These are phyloP conservation scores for Potorous gilbertii DNA, from an alignment of 2,797 vertebrate genomes.

Conservation along the genomic window DNA sequence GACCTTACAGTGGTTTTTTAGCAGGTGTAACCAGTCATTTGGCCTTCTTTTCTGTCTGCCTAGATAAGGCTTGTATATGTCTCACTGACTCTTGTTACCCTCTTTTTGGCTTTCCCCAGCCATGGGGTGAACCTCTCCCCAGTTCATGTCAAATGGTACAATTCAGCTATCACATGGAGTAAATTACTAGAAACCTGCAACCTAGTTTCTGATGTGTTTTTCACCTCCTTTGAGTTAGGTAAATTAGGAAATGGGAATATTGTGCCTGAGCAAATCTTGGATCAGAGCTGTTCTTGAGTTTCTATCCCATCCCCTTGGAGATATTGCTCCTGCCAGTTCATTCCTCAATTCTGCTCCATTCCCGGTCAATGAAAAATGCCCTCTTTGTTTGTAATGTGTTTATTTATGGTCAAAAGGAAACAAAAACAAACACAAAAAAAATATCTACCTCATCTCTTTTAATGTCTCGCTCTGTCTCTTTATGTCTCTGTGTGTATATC, in stretches of 20 bases:
- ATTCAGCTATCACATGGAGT: conserved; percentile 74
- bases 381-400: conserved; percentile 81
- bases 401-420: conserved; percentile 81
- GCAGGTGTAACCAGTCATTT: conserved; percentile 40
- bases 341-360: conserved; percentile 72
- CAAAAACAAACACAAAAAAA: background rate
- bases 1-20: background rate
- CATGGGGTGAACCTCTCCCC: conserved; percentile 18
- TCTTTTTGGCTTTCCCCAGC: conserved; percentile 14
- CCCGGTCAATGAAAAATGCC: conserved; percentile 79
- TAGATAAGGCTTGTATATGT: conserved; percentile 56
- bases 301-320: conserved; percentile 16
- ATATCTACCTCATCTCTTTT: background rate
- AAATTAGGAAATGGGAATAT: conserved; percentile 70
- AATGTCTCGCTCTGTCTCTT: background rate
- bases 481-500: too few species aligned
- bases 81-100: conserved; percentile 61
- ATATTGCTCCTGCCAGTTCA: background rate
- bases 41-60: conserved; percentile 57
- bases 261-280: conserved; percentile 68
- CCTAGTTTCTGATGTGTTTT: conserved; percentile 55
- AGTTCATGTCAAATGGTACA: conserved; percentile 52
- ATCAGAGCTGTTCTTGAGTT: conserved; percentile 73
- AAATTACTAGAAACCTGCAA: conserved; percentile 50
- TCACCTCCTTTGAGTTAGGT: conserved; percentile 55